Evolutionary conservation across 1,140 invertebrate species (phyloP), one percentile per base, ranked within the genome.

Genomic region (Drosophila parvula): DNA sequence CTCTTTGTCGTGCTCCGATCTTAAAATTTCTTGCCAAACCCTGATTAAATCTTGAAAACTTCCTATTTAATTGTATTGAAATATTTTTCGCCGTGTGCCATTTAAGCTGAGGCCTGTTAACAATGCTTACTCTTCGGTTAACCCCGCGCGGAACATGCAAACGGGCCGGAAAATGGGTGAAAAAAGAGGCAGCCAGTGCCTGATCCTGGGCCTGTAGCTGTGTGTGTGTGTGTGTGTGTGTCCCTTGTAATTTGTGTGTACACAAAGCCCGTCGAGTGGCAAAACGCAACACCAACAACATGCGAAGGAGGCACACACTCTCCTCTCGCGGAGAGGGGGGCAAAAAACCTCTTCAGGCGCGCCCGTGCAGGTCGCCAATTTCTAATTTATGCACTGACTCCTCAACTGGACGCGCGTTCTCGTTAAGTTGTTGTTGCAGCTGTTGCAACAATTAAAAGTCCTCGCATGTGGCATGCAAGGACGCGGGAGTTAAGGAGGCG

Each of bases 361-460:
- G 60, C 38, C 48, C 67, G 51, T 55, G 64, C 75, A 44, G 59
- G 69, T 73, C 47, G 79, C 71, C 82, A 69, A 86, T 88, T 86
- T 86, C 71, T 86, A 86, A 86, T 86, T 86, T 86, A 86, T 86
- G 76, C 82, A 83, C 76, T 65, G 60, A 47, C 62, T 59, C 57
- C 73, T 65, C 53, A 44, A 67, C 83, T 79, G 83, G 75, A 86
- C 79, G 85, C 84, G 80, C 84, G 80, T 83, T 75, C 78, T 82
- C 53, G 51, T 79, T 79, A 81, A 75, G 51, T 58, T 76, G 53
- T 67, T 57, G 60, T 38, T 74, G 69, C 47, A 30, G 28, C 53
- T 32, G 44, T 57, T 56, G 68, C 74, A 76, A 89, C 83, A 88
- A 86, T 88, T 89, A 86, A 78, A 83, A 83, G 63, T 41, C 40